These are phyloP conservation scores for Dasypolia templi DNA, from an alignment of 2,888 invertebrate genomes.

Conservation along the genomic window DNA sequence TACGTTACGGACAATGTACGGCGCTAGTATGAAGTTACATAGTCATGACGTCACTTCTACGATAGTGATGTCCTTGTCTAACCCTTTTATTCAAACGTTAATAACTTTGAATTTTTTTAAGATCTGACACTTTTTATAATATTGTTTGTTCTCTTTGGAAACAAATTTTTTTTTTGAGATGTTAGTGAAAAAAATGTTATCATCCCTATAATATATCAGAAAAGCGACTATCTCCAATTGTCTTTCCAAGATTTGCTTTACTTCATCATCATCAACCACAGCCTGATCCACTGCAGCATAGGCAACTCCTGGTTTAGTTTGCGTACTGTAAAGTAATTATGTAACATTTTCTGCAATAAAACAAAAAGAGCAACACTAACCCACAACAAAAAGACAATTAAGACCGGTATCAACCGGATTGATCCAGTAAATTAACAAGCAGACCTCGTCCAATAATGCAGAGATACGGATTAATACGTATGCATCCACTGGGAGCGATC, in stretches of 20 bases:
- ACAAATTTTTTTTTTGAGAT: too few relatives aligned
- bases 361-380: not conserved
- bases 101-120: too few relatives aligned
- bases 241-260: not conserved
- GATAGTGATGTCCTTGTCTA: too few relatives aligned
- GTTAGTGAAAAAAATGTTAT: too few relatives aligned
- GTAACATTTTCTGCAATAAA: not conserved
- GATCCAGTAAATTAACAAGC: constrained; percentile 32
- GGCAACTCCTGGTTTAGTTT: not conserved
- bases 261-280: not conserved
- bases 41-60: too few relatives aligned
- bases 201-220: too few relatives aligned
- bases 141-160: too few relatives aligned
- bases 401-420: constrained; percentile 22
- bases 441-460: constrained; percentile 37
- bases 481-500: constrained; percentile 36
- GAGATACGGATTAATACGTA: constrained; percentile 49
- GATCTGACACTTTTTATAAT: too few relatives aligned
- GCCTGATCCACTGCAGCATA: not conserved
- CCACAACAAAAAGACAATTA: not conserved
- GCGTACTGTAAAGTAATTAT: not conserved
- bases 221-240: too few relatives aligned
- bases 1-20: too few relatives aligned
- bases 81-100: too few relatives aligned
- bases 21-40: too few relatives aligned